Conservation (phyloP, 2,797 vertebrate species). For the Chiroxiphia lanceolata region DNA sequence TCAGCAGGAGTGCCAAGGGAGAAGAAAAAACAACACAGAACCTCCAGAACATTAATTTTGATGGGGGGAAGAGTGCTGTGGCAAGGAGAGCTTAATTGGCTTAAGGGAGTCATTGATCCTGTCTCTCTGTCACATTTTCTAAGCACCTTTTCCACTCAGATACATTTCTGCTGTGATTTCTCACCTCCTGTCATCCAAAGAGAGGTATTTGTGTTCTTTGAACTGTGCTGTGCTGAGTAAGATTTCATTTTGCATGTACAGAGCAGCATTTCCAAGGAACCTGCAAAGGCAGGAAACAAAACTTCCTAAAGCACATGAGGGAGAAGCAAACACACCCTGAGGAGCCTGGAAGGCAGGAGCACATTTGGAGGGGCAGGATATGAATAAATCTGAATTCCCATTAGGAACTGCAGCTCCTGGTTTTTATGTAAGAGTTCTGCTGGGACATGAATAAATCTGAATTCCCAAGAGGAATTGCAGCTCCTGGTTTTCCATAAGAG, state of each 20-base stretch:
- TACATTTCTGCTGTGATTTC: background rate
- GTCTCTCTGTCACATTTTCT: background rate
- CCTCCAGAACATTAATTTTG: background rate
- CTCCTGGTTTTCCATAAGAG: background rate
- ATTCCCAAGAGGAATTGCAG: background rate
- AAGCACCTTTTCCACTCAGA: background rate
- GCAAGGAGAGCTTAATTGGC: background rate
- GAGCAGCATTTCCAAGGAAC: background rate
- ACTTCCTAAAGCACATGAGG: background rate
- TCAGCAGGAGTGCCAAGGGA: background rate
- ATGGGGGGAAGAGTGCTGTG: background rate
- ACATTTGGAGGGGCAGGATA: background rate
- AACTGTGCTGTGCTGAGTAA: background rate
- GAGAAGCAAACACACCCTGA: background rate
- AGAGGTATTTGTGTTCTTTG: background rate
- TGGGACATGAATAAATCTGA: background rate
- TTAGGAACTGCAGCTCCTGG: background rate
- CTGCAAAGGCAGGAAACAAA: background rate
- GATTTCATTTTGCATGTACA: background rate
- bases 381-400: background rate
- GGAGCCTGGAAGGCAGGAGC: background rate
- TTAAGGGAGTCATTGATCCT: background rate
- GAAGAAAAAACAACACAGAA: background rate
- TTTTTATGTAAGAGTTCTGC: background rate
- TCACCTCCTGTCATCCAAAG: background rate